These are phyloP conservation scores for Eristalinus aeneus DNA, from an alignment of 2,888 invertebrate genomes.

Conservation along the genomic window DNA sequence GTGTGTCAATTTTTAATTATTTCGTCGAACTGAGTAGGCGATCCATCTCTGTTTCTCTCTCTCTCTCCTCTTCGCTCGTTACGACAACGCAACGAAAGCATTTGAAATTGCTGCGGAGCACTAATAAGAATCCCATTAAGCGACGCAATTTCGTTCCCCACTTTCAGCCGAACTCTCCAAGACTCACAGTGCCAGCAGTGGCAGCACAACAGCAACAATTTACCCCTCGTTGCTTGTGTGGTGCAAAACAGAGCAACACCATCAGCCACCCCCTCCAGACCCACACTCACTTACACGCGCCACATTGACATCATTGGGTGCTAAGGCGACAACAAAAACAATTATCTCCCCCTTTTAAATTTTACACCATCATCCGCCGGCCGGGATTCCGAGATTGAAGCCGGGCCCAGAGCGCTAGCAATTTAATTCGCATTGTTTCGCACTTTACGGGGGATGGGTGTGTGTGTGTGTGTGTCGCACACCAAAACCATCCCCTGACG, in stretches of 20 bases:
- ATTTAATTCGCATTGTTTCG: conserved; percentile 71
- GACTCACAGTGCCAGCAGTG: not conserved
- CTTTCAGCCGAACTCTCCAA: not conserved
- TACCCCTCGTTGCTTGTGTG: conserved; percentile 38
- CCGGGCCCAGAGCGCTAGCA: conserved; percentile 45
- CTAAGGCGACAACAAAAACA: conserved; percentile 72
- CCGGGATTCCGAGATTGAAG: conserved; percentile 7
- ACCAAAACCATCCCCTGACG: conserved; percentile 20
- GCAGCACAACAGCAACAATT: conserved; percentile 57
- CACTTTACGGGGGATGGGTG: conserved; percentile 55
- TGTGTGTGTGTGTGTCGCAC: conserved; percentile 11
- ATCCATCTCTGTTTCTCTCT: not conserved
- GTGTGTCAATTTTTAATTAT: conserved; percentile 58
- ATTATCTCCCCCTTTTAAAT: conserved; percentile 67
- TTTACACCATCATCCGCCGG: conserved; percentile 44
- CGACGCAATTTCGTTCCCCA: conserved; percentile 58
- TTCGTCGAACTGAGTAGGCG: conserved; percentile 45
- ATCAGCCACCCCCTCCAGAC: not conserved
- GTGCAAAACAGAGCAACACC: not conserved
- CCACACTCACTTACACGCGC: conserved; percentile 39
- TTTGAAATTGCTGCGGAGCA: conserved; percentile 53
- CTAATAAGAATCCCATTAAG: conserved; percentile 70
- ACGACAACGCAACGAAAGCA: conserved; percentile 13
- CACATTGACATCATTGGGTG: conserved; percentile 70
- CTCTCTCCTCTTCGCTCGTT: not conserved